Conservation (phyloP, 2,797 vertebrate genomes). For the Silurus aristotelis region DNA sequence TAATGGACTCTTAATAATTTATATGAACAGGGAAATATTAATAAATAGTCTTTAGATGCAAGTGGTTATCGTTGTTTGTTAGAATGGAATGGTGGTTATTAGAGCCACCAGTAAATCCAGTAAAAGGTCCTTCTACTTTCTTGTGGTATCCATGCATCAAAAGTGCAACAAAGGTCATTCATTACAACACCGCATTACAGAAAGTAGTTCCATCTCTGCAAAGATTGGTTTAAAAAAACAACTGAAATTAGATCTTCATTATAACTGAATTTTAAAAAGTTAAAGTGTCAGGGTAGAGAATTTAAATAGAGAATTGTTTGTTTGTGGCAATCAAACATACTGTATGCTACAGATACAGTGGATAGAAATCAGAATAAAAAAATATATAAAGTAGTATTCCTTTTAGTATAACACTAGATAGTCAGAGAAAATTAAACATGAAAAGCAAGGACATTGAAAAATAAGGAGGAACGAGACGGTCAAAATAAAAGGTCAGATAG, state of each 20-base stretch:
- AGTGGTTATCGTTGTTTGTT: neutral
- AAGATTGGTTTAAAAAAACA: neutral
- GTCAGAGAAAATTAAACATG: neutral
- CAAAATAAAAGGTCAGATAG: conserved; percentile 25
- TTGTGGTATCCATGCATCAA: neutral
- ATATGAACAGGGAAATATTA: neutral
- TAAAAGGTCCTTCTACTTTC: neutral
- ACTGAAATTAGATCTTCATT: neutral
- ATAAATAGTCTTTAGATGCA: neutral
- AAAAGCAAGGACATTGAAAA: conserved; percentile 56
- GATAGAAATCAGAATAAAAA: neutral
- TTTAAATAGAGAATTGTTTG: neutral
- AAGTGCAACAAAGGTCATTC: neutral
- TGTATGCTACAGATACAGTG: neutral
- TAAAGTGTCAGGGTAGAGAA: neutral
- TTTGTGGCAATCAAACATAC: too few species aligned
- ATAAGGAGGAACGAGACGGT: conserved; percentile 22
- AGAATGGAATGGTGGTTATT: neutral
- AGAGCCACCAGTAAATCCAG: neutral
- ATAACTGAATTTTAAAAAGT: neutral
- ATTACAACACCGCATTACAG: neutral
- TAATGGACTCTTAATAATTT: neutral
- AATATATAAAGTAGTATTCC: neutral
- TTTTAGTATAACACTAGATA: neutral
- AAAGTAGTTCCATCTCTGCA: neutral